phyloP scores from a whole-genome alignment of 2,797 vertebrate genomes.

The Macropodus opercularis region DNA sequence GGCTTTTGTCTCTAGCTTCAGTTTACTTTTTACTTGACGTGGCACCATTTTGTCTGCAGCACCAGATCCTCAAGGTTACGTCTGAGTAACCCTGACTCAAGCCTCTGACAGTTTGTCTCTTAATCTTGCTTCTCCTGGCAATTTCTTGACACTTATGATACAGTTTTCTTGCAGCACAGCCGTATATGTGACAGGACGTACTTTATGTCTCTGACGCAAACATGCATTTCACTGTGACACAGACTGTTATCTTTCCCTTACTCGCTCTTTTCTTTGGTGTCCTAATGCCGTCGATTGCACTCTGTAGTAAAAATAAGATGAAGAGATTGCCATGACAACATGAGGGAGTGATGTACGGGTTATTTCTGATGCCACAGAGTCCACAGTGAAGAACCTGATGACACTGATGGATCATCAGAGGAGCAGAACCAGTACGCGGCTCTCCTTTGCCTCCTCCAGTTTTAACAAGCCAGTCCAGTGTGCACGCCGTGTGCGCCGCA shows the following conservation, averaged over 20 bases:
- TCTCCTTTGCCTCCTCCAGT: neutral
- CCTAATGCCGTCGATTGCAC: slow-evolving; percentile 44
- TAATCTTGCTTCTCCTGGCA: neutral
- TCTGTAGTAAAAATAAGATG: slow-evolving; percentile 50
- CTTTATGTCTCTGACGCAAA: slow-evolving; percentile 16
- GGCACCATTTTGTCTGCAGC: slow-evolving; percentile 55
- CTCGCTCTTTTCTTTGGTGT: slow-evolving; percentile 3
- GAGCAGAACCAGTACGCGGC: slow-evolving; percentile 21
- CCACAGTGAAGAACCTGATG: slow-evolving; percentile 41
- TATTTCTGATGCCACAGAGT: slow-evolving; percentile 42
- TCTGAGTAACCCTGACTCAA: slow-evolving; percentile 7
- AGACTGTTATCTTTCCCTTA: slow-evolving; percentile 6
- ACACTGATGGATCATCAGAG: slow-evolving; percentile 67
- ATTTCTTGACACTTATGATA: neutral
- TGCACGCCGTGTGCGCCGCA: no score
- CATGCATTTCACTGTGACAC: slow-evolving; percentile 8
- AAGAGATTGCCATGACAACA: slow-evolving; percentile 78
- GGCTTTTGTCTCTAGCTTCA: neutral
- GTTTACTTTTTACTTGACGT: neutral
- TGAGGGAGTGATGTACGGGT: slow-evolving; percentile 52
- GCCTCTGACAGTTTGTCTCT: slow-evolving; percentile 12
- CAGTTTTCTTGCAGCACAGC: neutral
- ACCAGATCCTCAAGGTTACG: slow-evolving; percentile 12
- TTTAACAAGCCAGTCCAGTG: neutral
- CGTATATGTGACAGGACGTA: neutral